phyloP scores from a whole-genome alignment of 2,888 invertebrate species.

The Pardosa pseudoannulata region DNA sequence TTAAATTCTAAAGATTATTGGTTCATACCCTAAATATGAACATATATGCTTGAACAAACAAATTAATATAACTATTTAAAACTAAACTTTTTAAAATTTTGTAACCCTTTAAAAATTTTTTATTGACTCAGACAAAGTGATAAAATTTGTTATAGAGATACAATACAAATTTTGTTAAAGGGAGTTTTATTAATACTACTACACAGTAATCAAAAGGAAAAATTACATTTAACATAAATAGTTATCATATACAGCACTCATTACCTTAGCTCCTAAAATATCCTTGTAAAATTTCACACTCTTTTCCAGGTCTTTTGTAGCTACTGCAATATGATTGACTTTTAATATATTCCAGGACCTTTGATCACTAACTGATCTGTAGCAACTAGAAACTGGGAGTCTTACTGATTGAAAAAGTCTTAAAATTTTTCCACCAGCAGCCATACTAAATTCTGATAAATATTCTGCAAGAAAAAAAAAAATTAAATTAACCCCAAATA shows the following conservation, averaged over 20 bases:
- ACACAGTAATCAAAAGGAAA: too few relatives aligned
- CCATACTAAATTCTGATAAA: background rate
- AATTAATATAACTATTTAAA: too few relatives aligned
- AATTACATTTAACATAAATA: too few relatives aligned
- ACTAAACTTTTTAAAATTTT: too few relatives aligned
- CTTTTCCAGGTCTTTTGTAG: slow-evolving; percentile 80
- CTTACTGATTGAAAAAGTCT: background rate
- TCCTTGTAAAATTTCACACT: slow-evolving; percentile 80
- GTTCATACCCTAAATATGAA: too few relatives aligned
- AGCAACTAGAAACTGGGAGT: background rate
- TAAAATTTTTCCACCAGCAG: background rate
- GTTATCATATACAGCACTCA: background rate
- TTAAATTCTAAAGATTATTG: too few relatives aligned
- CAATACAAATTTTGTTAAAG: too few relatives aligned
- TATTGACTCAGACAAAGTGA: too few relatives aligned
- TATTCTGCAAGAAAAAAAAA: background rate
- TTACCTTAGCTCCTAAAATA: slow-evolving; percentile 80
- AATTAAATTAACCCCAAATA: background rate
- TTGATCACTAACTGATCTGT: slow-evolving; percentile 14
- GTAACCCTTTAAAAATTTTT: too few relatives aligned
- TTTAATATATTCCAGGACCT: slow-evolving; percentile 79
- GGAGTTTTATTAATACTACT: too few relatives aligned
- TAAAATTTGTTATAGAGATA: too few relatives aligned
- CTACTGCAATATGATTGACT: slow-evolving; percentile 82
- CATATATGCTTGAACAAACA: too few relatives aligned